Evolutionary conservation across 2,113 vertebrate genomes (phyloP).

Genomic region (Bos javanicus): DNA sequence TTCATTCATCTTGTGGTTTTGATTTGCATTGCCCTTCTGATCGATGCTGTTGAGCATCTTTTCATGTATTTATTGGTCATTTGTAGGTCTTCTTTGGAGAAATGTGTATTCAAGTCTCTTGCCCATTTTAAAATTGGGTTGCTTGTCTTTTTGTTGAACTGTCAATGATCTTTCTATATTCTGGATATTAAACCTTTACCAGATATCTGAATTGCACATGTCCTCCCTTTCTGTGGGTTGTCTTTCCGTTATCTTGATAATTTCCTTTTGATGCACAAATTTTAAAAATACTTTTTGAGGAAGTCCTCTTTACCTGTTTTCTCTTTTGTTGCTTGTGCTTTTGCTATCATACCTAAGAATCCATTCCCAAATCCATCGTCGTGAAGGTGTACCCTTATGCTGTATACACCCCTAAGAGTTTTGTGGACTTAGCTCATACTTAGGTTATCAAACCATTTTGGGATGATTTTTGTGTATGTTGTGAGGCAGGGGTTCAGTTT

Average conservation of each 20-base stretch:
- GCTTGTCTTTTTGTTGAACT: background rate
- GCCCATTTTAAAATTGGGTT: background rate
- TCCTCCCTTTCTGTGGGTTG: background rate
- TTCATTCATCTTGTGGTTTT: background rate
- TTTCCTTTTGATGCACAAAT: background rate
- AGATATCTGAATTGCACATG: background rate
- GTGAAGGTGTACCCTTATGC: background rate
- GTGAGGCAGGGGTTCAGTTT: background rate
- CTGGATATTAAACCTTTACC: background rate
- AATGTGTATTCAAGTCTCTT: background rate
- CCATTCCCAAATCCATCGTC: background rate
- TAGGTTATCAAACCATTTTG: background rate
- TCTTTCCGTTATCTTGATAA: background rate
- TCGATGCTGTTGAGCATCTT: background rate
- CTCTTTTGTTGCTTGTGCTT: background rate
- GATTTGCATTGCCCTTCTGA: background rate
- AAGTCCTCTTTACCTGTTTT: background rate
- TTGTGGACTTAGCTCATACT: background rate
- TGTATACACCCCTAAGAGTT: background rate
- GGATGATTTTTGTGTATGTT: background rate
- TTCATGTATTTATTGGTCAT: background rate
- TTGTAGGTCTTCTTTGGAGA: background rate
- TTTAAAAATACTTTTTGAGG: background rate
- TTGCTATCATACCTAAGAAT: background rate
- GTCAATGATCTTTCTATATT: background rate